Conservation (phyloP, 2,797 vertebrate species). For the Hypotaenidia okinawae region DNA sequence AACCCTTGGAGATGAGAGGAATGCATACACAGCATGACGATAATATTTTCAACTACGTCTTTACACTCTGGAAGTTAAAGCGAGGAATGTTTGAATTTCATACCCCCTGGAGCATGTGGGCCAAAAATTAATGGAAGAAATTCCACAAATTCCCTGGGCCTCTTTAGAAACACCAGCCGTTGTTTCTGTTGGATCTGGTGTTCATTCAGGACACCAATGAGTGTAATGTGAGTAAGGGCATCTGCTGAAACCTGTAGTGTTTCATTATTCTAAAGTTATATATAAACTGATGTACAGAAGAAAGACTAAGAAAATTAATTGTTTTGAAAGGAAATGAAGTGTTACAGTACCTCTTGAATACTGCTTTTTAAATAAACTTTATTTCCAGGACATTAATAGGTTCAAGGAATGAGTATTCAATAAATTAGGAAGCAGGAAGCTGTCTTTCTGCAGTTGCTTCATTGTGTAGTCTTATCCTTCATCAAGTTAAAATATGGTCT, state of each 20-base stretch:
- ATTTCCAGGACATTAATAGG: background rate
- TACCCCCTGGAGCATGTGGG: background rate
- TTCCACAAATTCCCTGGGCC: background rate
- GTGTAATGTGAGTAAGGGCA: background rate
- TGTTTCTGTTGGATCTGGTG: background rate
- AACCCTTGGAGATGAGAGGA: background rate
- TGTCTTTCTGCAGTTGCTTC: background rate
- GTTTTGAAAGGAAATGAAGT: background rate
- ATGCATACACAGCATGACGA: rapidly evolving
- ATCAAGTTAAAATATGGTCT: background rate
- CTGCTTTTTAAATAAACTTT: background rate
- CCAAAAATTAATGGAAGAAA: background rate
- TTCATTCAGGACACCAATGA: background rate
- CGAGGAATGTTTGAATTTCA: background rate
- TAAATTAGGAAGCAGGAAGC: background rate
- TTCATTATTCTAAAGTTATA: background rate
- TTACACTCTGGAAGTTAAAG: background rate
- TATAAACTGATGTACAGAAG: background rate
- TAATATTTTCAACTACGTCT: background rate
- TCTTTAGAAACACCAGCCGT: background rate
- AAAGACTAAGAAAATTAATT: background rate
- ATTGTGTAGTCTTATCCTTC: background rate
- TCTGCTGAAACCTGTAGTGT: background rate
- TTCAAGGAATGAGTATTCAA: background rate
- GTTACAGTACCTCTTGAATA: background rate